Conservation (phyloP, 1,140 invertebrate species). For the Dreissena rostriformis region DNA sequence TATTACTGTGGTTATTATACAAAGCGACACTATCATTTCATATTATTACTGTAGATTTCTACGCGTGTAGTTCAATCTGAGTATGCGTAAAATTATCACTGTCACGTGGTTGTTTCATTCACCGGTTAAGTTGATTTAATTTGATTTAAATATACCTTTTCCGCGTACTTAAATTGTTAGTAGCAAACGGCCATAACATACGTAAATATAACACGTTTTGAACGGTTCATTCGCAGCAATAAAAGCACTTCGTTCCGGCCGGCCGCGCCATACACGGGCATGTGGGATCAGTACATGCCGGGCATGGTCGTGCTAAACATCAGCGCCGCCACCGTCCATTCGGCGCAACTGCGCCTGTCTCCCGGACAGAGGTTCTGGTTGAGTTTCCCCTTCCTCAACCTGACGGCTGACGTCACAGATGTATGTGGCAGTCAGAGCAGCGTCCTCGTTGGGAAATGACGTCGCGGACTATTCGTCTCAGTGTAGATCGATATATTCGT, state of each 20-base stretch:
- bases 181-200: too few relatives aligned
- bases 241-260: neutral
- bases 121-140: too few relatives aligned
- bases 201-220: too few relatives aligned
- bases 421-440: neutral
- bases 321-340: neutral
- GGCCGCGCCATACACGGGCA: neutral
- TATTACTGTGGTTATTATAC: too few relatives aligned
- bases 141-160: too few relatives aligned
- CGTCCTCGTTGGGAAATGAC: conserved; percentile 36
- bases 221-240: neutral
- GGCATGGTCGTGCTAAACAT: neutral
- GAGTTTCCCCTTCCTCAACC: conserved; percentile 43
- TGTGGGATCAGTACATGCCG: neutral
- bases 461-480: neutral
- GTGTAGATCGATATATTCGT: too few relatives aligned
- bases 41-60: too few relatives aligned
- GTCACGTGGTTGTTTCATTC: too few relatives aligned
- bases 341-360: neutral
- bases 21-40: too few relatives aligned
- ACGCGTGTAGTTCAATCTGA: too few relatives aligned
- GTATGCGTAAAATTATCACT: too few relatives aligned
- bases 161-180: too few relatives aligned
- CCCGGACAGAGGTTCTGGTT: conserved; percentile 36
- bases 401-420: conserved; percentile 12